These are phyloP conservation scores for Stratiolaelaps scimitus DNA, from an alignment of 1,140 invertebrate species.

Conservation along the genomic window DNA sequence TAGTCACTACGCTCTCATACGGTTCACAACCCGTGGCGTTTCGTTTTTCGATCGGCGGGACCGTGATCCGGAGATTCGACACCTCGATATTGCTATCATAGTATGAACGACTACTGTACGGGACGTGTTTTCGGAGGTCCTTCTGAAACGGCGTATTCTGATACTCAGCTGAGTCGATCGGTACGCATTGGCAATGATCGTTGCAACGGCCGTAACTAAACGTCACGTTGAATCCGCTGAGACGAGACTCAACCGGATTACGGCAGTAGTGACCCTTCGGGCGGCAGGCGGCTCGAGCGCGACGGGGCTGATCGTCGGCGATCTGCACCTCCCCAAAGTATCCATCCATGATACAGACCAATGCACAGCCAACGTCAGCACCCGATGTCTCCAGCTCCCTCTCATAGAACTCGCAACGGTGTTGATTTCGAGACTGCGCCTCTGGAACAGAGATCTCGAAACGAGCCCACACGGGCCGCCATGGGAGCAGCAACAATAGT, in stretches of 20 bases:
- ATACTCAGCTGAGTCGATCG: neutral
- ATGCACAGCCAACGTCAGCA: neutral
- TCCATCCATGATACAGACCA: constrained; percentile 26
- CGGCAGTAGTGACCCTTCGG: constrained; percentile 18
- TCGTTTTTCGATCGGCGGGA: neutral
- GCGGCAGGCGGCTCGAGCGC: constrained; percentile 8
- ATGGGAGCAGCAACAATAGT: neutral
- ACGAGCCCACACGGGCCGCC: constrained; percentile 4
- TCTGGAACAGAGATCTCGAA: constrained; percentile 20
- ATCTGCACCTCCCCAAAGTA: constrained; percentile 1
- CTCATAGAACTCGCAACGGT: constrained; percentile 21
- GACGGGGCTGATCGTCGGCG: neutral
- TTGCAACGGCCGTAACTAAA: constrained; percentile 14
- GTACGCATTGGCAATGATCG: constrained; percentile 14
- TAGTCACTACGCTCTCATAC: neutral
- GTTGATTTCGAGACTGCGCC: constrained; percentile 3
- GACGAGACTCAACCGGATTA: constrained; percentile 2
- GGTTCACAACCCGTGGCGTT: neutral
- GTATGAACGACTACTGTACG: neutral
- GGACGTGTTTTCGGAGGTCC: constrained; percentile 19
- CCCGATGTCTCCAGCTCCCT: constrained; percentile 14
- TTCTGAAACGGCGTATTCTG: constrained; percentile 15
- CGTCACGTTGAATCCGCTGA: constrained; percentile 25
- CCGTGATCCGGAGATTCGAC: constrained; percentile 5
- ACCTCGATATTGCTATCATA: neutral